Percentiles rank a stretch among this genome's conserved stretches.
These are phyloP conservation scores for Plecotus auritus DNA, from an alignment of 2,113 vertebrate species.

Conservation along the genomic window DNA sequence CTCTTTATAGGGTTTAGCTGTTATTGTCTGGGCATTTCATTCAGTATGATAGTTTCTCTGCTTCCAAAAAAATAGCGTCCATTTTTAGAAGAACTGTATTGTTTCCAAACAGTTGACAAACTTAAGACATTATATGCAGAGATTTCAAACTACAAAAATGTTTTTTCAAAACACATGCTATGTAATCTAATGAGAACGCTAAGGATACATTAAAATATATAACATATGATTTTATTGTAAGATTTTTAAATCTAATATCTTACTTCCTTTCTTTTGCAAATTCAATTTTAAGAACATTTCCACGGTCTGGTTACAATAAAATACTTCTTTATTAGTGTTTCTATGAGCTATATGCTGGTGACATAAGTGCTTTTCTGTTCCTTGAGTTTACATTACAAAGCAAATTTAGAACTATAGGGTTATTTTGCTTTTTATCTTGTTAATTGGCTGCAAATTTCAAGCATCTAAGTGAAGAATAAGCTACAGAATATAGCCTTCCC, in stretches of 20 bases:
- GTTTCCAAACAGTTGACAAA: conserved; percentile 37
- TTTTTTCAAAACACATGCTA: conserved; percentile 3
- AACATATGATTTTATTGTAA: conserved; percentile 41
- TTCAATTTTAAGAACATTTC: conserved; percentile 53
- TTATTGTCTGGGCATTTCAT: background rate
- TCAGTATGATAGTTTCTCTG: background rate
- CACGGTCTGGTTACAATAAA: conserved; percentile 47
- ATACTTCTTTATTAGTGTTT: conserved; percentile 40
- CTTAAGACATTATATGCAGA: background rate
- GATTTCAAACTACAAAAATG: conserved; percentile 4
- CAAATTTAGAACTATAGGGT: conserved; percentile 53
- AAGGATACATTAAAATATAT: conserved; percentile 20
- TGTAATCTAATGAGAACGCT: background rate
- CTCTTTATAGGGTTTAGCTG: background rate
- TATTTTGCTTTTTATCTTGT: conserved; percentile 50
- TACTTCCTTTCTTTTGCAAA: conserved; percentile 46
- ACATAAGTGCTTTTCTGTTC: background rate
- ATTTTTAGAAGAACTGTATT: conserved; percentile 16
- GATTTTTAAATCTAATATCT: conserved; percentile 50
- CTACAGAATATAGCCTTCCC: conserved; percentile 49
- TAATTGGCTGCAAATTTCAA: conserved; percentile 45
- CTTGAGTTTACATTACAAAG: conserved; percentile 56
- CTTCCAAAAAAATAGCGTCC: conserved; percentile 18
- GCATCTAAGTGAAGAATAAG: conserved; percentile 18
- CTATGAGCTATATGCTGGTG: background rate